Conservation (phyloP, 2,888 invertebrate species). For the Resseliella maxima region DNA sequence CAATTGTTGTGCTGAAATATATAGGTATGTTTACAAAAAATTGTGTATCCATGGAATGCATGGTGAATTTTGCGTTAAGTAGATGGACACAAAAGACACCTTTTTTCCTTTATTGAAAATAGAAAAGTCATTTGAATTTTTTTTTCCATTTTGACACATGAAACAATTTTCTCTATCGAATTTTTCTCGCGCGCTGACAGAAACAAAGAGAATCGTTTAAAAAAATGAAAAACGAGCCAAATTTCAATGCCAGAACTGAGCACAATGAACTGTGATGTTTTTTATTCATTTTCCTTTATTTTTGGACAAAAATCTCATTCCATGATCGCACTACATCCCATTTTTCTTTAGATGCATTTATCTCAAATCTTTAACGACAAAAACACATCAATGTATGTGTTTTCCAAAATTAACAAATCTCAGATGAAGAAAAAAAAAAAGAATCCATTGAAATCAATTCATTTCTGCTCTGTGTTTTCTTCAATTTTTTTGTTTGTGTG, state of each 20-base stretch:
- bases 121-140: conserved; percentile 51
- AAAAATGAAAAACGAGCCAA: conserved; percentile 40
- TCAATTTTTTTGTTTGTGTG: conserved; percentile 5
- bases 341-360: neutral
- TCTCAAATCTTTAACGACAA: conserved; percentile 17
- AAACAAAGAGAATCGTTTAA: conserved; percentile 16
- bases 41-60: neutral
- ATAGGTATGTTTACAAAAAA: neutral
- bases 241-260: conserved; percentile 4
- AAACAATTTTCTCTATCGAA: neutral
- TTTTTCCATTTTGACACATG: conserved; percentile 37
- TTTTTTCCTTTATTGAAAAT: conserved; percentile 9
- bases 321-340: conserved; percentile 35
- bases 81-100: neutral
- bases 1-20: neutral
- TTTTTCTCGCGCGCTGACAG: conserved; percentile 5
- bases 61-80: conserved; percentile 52
- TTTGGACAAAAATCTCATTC: conserved; percentile 18
- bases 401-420: conserved; percentile 42
- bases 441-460: conserved; percentile 47
- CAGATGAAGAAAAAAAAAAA: conserved; percentile 30
- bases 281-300: too few relatives aligned
- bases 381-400: conserved; percentile 28
- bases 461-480: neutral
- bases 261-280: conserved; percentile 25